These are phyloP conservation scores for Callinectes sapidus DNA, from an alignment of 2,888 invertebrate genomes.

Conservation along the genomic window DNA sequence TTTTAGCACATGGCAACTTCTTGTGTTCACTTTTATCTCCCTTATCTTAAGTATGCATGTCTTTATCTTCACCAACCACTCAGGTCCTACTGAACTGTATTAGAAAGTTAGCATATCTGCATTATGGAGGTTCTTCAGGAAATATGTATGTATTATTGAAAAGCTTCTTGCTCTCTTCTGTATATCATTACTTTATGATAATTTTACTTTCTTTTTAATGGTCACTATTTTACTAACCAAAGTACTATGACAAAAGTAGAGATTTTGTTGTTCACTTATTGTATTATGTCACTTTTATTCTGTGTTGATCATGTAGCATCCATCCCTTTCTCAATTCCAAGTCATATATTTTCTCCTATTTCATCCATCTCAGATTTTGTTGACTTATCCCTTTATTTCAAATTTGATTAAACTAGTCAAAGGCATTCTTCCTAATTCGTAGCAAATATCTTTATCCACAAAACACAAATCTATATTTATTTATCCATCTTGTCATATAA, in stretches of 20 bases:
- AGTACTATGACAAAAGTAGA: not conserved
- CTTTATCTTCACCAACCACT: not conserved
- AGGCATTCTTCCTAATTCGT: too few relatives aligned
- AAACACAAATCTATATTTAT: too few relatives aligned
- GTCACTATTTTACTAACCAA: not conserved
- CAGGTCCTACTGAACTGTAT: constrained; percentile 1
- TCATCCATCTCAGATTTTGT: too few relatives aligned
- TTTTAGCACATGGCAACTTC: not conserved
- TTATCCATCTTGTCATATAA: too few relatives aligned
- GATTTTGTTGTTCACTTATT: not conserved
- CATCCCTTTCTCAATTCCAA: too few relatives aligned
- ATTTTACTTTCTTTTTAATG: not conserved
- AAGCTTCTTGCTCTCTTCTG: not conserved
- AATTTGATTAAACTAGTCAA: too few relatives aligned
- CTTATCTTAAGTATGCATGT: not conserved
- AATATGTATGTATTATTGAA: constrained; percentile 37
- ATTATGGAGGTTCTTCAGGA: constrained; percentile 44
- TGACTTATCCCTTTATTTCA: too few relatives aligned
- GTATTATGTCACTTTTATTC: too few relatives aligned
- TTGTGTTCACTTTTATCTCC: not conserved
- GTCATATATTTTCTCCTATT: too few relatives aligned
- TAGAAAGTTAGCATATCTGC: not conserved
- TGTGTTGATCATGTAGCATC: too few relatives aligned
- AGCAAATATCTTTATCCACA: too few relatives aligned
- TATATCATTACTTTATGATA: not conserved